Conservation (phyloP, 2,888 invertebrate genomes). For the Tachina fera region DNA sequence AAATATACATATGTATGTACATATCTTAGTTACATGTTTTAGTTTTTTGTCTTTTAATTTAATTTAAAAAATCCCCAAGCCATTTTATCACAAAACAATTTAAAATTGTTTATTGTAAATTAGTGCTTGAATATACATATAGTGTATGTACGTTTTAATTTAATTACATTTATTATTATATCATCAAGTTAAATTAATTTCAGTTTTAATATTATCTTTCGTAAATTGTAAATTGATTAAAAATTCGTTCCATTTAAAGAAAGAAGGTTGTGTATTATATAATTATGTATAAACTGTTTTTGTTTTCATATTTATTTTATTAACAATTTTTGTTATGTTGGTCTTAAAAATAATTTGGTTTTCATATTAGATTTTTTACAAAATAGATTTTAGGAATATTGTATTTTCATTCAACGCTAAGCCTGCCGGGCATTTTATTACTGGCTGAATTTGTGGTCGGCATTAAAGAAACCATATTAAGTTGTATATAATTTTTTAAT, state of each 20-base stretch:
- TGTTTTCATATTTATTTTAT: neutral
- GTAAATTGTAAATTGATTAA: constrained; percentile 19
- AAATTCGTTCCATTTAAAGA: constrained; percentile 19
- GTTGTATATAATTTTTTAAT: constrained; percentile 8
- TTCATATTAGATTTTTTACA: constrained; percentile 40
- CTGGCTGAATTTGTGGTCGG: constrained; percentile 24
- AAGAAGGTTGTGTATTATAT: neutral
- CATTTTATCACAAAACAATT: constrained; percentile 52
- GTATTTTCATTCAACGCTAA: constrained; percentile 29
- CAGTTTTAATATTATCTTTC: neutral
- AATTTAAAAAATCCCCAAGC: neutral
- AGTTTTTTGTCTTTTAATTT: neutral
- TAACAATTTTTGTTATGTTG: constrained; percentile 40
- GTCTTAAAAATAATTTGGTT: constrained; percentile 24
- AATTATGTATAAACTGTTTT: neutral
- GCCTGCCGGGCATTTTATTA: neutral
- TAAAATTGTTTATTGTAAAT: constrained; percentile 34
- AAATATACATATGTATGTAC: neutral
- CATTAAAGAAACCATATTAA: constrained; percentile 16
- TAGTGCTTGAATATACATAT: neutral
- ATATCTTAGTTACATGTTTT: neutral
- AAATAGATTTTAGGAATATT: constrained; percentile 55
- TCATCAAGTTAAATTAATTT: constrained; percentile 1
- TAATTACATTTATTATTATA: neutral
- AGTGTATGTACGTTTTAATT: neutral